These are phyloP conservation scores for Stenichneumon culpator DNA, from an alignment of 2,888 invertebrate genomes.

Conservation along the genomic window DNA sequence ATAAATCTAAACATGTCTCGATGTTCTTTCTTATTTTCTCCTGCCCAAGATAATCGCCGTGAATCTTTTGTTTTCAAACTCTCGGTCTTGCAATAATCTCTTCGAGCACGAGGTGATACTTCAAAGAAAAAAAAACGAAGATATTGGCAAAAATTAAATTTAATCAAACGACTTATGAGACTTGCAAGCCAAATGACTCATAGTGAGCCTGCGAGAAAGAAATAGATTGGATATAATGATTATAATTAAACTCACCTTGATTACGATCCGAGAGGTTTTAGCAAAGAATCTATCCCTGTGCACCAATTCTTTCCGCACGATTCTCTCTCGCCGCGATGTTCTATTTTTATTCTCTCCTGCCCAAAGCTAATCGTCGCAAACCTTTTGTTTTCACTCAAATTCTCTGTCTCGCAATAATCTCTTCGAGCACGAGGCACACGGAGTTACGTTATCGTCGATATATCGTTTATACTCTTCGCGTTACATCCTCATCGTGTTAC, in stretches of 20 bases:
- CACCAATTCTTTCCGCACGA: background rate
- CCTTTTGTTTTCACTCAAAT: slow-evolving; percentile 19
- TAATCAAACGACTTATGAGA: background rate
- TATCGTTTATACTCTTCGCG: slow-evolving; percentile 28
- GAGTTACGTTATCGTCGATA: slow-evolving; percentile 29
- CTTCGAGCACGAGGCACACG: slow-evolving; percentile 12
- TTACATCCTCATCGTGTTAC: slow-evolving; percentile 32
- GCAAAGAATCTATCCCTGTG: slow-evolving; percentile 34
- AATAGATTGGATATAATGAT: background rate
- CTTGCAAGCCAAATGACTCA: no score
- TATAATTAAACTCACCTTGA: slow-evolving; percentile 27
- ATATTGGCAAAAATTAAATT: background rate
- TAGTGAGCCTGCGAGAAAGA: background rate
- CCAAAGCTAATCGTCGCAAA: background rate
- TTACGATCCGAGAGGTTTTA: slow-evolving; percentile 21
- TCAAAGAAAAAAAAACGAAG: background rate
- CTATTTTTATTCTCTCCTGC: background rate
- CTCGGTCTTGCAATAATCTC: background rate
- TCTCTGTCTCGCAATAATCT: background rate
- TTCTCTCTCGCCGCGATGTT: background rate
- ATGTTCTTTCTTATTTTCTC: background rate
- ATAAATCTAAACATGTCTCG: background rate
- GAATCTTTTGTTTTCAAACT: slow-evolving; percentile 4
- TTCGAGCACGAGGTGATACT: background rate
- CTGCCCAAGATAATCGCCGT: background rate